Evolutionary conservation across 64 coral and sea anemone species (phyloP), one percentile per base, ranked within the genome.

Genomic region (Cladopsammia gracilis): DNA sequence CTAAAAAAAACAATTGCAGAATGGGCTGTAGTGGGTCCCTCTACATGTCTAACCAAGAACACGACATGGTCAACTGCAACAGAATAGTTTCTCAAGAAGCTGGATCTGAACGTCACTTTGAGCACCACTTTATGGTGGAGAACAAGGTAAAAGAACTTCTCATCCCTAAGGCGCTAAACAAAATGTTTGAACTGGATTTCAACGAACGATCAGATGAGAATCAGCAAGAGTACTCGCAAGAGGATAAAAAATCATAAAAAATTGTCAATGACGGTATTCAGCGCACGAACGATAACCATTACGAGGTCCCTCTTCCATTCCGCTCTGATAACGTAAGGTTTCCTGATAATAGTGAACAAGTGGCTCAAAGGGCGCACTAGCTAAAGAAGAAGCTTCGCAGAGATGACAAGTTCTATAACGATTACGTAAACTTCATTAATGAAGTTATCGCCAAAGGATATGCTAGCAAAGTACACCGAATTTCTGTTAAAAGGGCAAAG

Each of bases 11-110:
- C 79, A 71, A 86, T 92, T 57, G 79, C 90, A 19, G 77, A 76
- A 91, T 91, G 89, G 76, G 80, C 89, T 16, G 64, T 91, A 68
- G 65, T 92, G 52, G 90, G 90, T 53, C 90, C 90, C 44, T 85
- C 18, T 34, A 26, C 59, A 34, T 70, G 43, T 69, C n/a, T 69
- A 65, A 66, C 52, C 18, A 77, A 83, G 51, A 23, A 10, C 43
- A 82, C 34, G 52, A 20, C 23, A 58, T 19, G 11, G 70, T 78
- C 9, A 73, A 68, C 24, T 88, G 86, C 70, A 56, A 52, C 65
- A 42, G 48, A 3, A 62, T 78, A n/a, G 62, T 56, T 11, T 57
- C 76, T 7, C 86, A 87, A 58, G 80, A 93, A 44, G 67, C 85
- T 65, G 77, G 66, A n/a, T 85, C 79, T 23, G 69, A 92, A 47